Evolutionary conservation across 2,113 vertebrate genomes (phyloP), one percentile per base, ranked within the genome.

Genomic region (Pedetes capensis): DNA sequence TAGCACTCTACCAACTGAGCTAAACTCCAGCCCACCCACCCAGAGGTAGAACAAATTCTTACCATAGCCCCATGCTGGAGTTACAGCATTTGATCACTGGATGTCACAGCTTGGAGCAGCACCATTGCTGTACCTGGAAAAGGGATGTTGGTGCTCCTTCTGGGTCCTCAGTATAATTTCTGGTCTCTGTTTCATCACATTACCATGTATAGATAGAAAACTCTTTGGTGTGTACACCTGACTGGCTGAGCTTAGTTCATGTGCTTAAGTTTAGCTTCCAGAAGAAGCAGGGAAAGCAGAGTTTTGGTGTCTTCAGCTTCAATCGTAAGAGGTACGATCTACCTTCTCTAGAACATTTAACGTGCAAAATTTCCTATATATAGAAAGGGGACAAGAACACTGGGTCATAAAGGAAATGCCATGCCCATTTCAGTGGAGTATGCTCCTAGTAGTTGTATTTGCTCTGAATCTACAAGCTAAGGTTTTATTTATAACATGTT

Each of bases 381-480:
- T 53, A 1, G 53, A 2, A 47, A 90, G 42, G 42, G 42, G 76
- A 23, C 10, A 17, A 91, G 37, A 64, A n/a, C 5, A 8, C 10
- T 37, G 64, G 29, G 8, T 84, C 55, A 13, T 49, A 53, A 76
- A 83, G 47, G 42, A 76, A 85, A 69, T 32, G 47, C 53, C 57
- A 57, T 44, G 22, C 27, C 13, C 37, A 55, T 93, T 79, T 85
- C 37, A 76, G 17, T 37, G 29, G 66, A 42, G 10, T 69, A 18
- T 71, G 80, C 3, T 51, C 23, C 61, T 39, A 57, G 49, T 87
- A 23, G 34, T 37, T 89, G 42, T 23, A 80, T 91, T 74, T 88
- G 18, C 44, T 85, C 66, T 76, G 66, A 95, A 81, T 92, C 72
- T 29, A 57, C 66, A 89, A 91, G 85, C 42, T 89, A 37, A 75